These are phyloP conservation scores for Metopia argyrocephala DNA, from an alignment of 2,888 invertebrate species.

Conservation along the genomic window DNA sequence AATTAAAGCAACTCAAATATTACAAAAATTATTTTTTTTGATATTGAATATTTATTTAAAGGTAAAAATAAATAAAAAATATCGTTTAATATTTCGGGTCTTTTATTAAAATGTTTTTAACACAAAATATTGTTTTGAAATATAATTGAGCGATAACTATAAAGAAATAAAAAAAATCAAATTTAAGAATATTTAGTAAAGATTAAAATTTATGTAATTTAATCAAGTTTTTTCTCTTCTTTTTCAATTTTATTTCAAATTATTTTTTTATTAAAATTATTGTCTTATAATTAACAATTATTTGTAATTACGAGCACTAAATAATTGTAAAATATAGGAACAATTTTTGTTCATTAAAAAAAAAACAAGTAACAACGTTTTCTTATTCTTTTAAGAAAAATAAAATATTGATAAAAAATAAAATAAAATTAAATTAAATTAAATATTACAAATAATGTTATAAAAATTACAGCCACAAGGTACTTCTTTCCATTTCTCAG, in stretches of 20 bases:
- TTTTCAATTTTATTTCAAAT: background rate
- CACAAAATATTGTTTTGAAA: too few relatives aligned
- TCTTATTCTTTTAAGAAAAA: background rate
- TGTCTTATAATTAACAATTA: constrained; percentile 34
- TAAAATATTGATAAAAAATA: background rate
- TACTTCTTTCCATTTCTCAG: constrained; percentile 22
- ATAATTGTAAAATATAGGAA: constrained; percentile 49
- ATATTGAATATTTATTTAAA: background rate
- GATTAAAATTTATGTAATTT: background rate
- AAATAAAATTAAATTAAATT: background rate
- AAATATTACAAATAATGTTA: constrained; percentile 30
- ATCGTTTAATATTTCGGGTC: constrained; percentile 28
- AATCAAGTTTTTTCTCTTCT: too few relatives aligned
- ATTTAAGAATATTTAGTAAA: background rate
- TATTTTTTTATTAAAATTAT: background rate
- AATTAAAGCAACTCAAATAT: constrained; percentile 38
- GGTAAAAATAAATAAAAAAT: background rate
- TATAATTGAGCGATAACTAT: too few relatives aligned
- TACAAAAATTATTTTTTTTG: constrained; percentile 6
- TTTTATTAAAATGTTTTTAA: constrained; percentile 16
- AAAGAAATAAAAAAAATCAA: background rate
- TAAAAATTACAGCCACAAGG: constrained; percentile 56
- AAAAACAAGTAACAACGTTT: background rate
- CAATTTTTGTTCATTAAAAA: background rate
- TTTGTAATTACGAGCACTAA: background rate